Base-by-base conservation (phyloP, 1,140 invertebrate species). In the Drosophila lacertosa region DNA sequence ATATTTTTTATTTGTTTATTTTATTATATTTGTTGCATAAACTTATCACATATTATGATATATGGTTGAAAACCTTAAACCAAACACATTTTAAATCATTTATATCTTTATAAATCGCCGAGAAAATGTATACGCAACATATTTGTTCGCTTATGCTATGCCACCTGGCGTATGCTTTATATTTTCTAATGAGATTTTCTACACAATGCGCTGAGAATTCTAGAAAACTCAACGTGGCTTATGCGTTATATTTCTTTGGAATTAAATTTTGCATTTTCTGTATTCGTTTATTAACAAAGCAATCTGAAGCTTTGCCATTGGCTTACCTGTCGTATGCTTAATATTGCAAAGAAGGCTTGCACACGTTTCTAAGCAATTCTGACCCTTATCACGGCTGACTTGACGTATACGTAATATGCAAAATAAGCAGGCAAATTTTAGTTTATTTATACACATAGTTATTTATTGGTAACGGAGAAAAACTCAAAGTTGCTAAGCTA, bases 271-370 rank as follows among this genome's bases (percentile, higher is more conserved):
- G 24, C 18, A 13, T 10, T 29, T 9, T 29, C 7, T 29, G 26
- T 62, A 24, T 35, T 44, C 15, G 20, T 42, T 15, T 33, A 15
- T 35, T n/a, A 10, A 22, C 11, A 35, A 35, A 4, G 0, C 0
- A 6, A 47, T 47, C 0, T 47, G 16, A 1, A 10, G 24, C 24
- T 26, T 11, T 22, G n/a, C 22, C 24, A 2, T 24, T 1, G 3
- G 20, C 7, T 39, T 18, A 57, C 51, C 22, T 42, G 37, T 35
- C 39, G 18, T 59, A 59, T 60, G 45, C 62, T 51, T 32, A 42
- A 53, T 66, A 13, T 44, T 10, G 29, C 9, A 32, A 48, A 13
- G 9, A 11, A 45, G 24, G n/a, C 42, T 45, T 22, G 24, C 22
- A 16, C 13, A 13, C 5, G 10, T 3, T 47, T 29, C 5, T 3